These are phyloP conservation scores for Cremastinae sp. DNA, from an alignment of 2,888 invertebrate species.

Conservation along the genomic window DNA sequence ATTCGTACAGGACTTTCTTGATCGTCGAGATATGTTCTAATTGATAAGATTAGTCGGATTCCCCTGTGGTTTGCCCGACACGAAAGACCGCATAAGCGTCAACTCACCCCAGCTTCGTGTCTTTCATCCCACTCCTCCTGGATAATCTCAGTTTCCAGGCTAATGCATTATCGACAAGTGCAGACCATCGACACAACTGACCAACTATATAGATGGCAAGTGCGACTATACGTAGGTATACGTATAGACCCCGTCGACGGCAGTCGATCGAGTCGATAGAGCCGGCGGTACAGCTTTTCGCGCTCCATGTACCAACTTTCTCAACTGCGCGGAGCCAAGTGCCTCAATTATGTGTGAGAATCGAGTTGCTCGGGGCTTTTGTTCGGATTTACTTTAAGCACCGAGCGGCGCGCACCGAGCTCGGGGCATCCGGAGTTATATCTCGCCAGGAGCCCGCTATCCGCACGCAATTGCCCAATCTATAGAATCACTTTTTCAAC, in stretches of 20 bases:
- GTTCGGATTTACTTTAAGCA: conserved; percentile 55
- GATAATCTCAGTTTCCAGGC: conserved; percentile 54
- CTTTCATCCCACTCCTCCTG: conserved; percentile 25
- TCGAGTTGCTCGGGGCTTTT: conserved; percentile 53
- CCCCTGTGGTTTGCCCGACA: background rate
- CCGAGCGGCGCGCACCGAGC: conserved; percentile 23
- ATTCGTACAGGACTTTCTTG: too few relatives aligned
- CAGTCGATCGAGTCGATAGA: conserved; percentile 2
- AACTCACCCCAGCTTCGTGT: conserved; percentile 29
- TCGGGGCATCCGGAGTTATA: too few relatives aligned
- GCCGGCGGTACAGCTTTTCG: background rate
- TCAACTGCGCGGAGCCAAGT: conserved; percentile 38
- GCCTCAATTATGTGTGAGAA: conserved; percentile 56
- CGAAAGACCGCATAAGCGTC: conserved; percentile 11
- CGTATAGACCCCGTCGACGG: conserved; percentile 9
- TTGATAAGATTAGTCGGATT: conserved; percentile 7
- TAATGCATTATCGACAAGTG: conserved; percentile 59
- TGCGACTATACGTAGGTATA: background rate
- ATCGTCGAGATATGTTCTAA: background rate
- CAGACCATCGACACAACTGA: conserved; percentile 21
- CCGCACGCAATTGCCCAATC: too few relatives aligned
- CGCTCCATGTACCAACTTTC: conserved; percentile 13
- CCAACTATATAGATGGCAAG: background rate
- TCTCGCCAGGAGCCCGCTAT: too few relatives aligned
- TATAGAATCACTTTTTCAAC: too few relatives aligned